These are phyloP conservation scores for Nycteola revayana DNA, from an alignment of 2,888 invertebrate genomes.

Conservation along the genomic window DNA sequence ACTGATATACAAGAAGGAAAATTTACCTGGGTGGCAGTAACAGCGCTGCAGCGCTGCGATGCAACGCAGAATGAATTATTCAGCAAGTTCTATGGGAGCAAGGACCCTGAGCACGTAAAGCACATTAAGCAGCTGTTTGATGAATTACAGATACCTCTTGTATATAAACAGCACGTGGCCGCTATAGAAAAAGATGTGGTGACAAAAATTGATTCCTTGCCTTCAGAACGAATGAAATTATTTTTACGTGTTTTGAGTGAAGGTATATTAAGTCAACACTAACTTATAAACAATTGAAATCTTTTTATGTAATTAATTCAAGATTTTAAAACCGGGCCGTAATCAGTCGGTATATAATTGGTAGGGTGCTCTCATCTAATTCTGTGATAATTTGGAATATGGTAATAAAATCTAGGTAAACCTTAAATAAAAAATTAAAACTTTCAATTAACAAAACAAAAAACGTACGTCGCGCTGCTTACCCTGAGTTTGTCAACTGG, in stretches of 20 bases:
- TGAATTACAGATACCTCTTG: constrained; percentile 79
- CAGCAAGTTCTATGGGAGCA: constrained; percentile 85
- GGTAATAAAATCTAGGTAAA: too few relatives aligned
- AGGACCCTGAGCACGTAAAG: constrained; percentile 83
- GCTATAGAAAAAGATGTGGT: constrained; percentile 6
- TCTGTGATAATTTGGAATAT: too few relatives aligned
- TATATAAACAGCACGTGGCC: constrained; percentile 5
- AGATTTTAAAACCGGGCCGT: not conserved
- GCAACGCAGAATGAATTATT: constrained; percentile 77
- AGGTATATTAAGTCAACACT: too few relatives aligned
- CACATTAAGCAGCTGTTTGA: constrained; percentile 57
- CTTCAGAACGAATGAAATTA: constrained; percentile 8
- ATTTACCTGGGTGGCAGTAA: constrained; percentile 94
- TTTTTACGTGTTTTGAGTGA: too few relatives aligned
- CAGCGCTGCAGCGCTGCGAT: constrained; percentile 88
- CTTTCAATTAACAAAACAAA: too few relatives aligned
- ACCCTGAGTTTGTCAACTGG: too few relatives aligned
- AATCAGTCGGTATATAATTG: too few relatives aligned
- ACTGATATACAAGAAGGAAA: constrained; percentile 96
- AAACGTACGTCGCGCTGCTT: too few relatives aligned
- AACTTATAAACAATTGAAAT: too few relatives aligned
- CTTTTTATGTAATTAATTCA: too few relatives aligned
- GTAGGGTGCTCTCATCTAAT: too few relatives aligned
- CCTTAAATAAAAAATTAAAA: too few relatives aligned
- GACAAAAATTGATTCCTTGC: constrained; percentile 9